These are phyloP conservation scores for Schizopygopsis pylzovi DNA, from an alignment of 2,797 vertebrate species.

Conservation along the genomic window DNA sequence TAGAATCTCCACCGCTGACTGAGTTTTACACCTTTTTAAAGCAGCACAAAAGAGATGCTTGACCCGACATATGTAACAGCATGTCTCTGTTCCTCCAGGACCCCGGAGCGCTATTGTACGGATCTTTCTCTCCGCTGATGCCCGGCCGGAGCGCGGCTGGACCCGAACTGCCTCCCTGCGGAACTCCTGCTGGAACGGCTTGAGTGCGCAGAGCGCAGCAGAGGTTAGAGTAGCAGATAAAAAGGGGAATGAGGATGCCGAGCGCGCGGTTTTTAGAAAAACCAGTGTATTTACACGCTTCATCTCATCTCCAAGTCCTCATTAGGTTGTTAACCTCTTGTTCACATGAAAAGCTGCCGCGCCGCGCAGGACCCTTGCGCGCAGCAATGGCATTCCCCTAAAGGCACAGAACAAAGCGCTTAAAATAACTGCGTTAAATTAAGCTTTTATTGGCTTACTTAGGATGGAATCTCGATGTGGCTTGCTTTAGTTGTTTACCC, in stretches of 20 bases:
- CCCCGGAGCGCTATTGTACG: conserved; percentile 77
- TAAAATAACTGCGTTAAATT: conserved; percentile 77
- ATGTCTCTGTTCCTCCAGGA: conserved; percentile 81
- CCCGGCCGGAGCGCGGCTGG: conserved; percentile 77
- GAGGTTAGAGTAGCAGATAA: conserved; percentile 88
- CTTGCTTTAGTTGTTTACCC: background rate
- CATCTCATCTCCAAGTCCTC: conserved; percentile 83
- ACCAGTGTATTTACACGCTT: conserved; percentile 86
- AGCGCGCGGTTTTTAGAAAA: conserved; percentile 73
- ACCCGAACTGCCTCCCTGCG: conserved; percentile 77
- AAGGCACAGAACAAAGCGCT: conserved; percentile 78
- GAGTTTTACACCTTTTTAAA: conserved; percentile 88
- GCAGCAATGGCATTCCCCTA: conserved; percentile 80
- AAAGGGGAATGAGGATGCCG: conserved; percentile 72
- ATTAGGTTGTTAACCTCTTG: conserved; percentile 88
- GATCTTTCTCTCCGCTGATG: conserved; percentile 76
- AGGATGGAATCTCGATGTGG: background rate
- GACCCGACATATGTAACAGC: conserved; percentile 93
- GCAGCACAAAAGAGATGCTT: conserved; percentile 87
- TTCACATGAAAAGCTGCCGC: conserved; percentile 81
- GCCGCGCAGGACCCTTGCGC: conserved; percentile 75
- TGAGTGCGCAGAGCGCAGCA: conserved; percentile 56
- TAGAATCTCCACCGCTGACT: conserved; percentile 81
- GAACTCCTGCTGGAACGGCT: conserved; percentile 78
- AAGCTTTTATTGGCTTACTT: conserved; percentile 59